Evolutionary conservation across 2,797 vertebrate species (phyloP).

Genomic region (Tinamus major): DNA sequence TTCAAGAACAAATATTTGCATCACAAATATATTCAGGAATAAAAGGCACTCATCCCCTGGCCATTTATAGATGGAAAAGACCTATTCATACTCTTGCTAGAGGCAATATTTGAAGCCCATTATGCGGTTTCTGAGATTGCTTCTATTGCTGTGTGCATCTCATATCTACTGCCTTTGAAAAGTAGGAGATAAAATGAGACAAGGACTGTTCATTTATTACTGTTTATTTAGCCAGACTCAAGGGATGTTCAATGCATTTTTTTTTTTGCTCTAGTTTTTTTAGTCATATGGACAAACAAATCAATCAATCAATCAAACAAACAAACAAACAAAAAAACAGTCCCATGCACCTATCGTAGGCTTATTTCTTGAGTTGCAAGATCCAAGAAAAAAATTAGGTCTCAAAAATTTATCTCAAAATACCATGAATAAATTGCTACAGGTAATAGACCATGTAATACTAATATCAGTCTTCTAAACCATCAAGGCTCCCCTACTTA

Average conservation of each 20-base stretch:
- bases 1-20: not conserved
- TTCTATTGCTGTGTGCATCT: not conserved
- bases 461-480: not conserved
- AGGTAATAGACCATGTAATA: not conserved
- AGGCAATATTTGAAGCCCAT: not conserved
- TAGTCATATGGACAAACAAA: not conserved
- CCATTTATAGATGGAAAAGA: not conserved
- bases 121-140: not conserved
- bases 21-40: not conserved
- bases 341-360: not conserved
- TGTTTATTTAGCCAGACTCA: not conserved
- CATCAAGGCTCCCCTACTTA: not conserved
- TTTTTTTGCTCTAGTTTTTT: constrained; percentile 6
- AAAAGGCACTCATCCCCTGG: not conserved
- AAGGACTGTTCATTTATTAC: not conserved
- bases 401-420: not conserved
- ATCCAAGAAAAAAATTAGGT: not conserved
- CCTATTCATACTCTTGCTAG: not conserved
- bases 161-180: not conserved
- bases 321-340: no score
- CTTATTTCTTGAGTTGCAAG: not conserved
- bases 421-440: not conserved
- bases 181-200: not conserved
- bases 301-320: not conserved
- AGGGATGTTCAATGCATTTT: not conserved